Evolutionary conservation across 2,113 vertebrate species (phyloP).

Genomic region (Rhodinocichla rosea): DNA sequence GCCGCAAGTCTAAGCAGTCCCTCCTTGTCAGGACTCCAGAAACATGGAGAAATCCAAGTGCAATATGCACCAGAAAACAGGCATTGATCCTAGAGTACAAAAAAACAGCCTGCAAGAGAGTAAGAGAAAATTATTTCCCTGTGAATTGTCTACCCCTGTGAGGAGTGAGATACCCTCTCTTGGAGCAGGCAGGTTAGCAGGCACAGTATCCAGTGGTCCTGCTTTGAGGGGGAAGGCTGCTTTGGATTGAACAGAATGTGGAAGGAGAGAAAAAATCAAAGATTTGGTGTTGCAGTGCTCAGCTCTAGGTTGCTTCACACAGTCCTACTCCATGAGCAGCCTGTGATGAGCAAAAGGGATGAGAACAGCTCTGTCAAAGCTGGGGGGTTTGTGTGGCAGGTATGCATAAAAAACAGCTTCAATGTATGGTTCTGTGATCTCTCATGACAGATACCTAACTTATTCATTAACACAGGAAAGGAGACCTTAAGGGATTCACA

Average conservation of each 20-base stretch:
- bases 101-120: background rate
- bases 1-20: background rate
- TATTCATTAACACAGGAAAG: background rate
- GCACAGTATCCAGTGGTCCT: accelerated
- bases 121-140: background rate
- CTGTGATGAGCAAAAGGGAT: background rate
- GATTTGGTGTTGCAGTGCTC: background rate
- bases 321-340: background rate
- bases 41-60: background rate
- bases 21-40: background rate
- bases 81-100: background rate
- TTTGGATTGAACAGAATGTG: background rate
- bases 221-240: background rate
- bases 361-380: background rate
- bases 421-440: background rate
- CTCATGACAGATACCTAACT: background rate
- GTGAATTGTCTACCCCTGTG: background rate
- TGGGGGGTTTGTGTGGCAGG: background rate
- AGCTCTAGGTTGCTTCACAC: background rate
- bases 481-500: background rate
- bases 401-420: background rate
- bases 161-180: background rate
- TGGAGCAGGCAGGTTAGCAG: background rate
- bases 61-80: background rate
- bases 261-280: background rate